Percentiles rank a stretch among this genome's conserved stretches.
Evolutionary conservation across 2,113 vertebrate genomes (phyloP).

Genomic region (Rhadina sibilatrix): DNA sequence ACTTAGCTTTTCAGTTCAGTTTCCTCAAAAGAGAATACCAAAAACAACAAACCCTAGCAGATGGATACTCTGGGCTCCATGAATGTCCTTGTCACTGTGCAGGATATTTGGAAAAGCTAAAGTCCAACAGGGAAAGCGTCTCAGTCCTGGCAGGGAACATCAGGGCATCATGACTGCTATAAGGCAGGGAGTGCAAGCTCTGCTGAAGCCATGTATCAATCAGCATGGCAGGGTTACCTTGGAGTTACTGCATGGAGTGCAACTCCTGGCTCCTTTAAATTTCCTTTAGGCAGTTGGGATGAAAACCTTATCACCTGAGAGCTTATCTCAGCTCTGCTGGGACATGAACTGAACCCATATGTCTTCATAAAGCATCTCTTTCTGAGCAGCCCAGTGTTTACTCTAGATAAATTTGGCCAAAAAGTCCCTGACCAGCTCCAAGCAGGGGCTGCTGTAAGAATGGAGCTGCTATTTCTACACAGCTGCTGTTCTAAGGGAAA

Average conservation of each 20-base stretch:
- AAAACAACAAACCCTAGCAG: neutral
- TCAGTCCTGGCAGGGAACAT: neutral
- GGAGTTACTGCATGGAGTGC: neutral
- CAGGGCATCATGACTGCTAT: neutral
- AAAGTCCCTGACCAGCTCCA: neutral
- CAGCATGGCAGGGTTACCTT: neutral
- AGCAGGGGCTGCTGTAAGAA: neutral
- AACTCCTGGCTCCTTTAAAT: neutral
- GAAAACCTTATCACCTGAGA: neutral
- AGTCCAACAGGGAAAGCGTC: neutral
- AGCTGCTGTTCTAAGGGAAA: neutral
- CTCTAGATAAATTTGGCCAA: neutral
- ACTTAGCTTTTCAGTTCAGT: neutral
- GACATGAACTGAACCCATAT: neutral
- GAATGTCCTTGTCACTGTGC: neutral
- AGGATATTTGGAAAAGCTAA: neutral
- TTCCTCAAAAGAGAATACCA: neutral
- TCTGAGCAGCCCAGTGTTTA: neutral
- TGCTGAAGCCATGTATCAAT: neutral
- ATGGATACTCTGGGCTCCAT: neutral
- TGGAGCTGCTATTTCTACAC: neutral
- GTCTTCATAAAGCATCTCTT: neutral
- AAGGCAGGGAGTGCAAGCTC: neutral
- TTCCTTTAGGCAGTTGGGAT: neutral
- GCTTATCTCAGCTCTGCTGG: neutral